Evolutionary conservation across 2,797 vertebrate genomes (phyloP), one percentile per base, ranked within the genome.

Genomic region (Capromys pilorides): DNA sequence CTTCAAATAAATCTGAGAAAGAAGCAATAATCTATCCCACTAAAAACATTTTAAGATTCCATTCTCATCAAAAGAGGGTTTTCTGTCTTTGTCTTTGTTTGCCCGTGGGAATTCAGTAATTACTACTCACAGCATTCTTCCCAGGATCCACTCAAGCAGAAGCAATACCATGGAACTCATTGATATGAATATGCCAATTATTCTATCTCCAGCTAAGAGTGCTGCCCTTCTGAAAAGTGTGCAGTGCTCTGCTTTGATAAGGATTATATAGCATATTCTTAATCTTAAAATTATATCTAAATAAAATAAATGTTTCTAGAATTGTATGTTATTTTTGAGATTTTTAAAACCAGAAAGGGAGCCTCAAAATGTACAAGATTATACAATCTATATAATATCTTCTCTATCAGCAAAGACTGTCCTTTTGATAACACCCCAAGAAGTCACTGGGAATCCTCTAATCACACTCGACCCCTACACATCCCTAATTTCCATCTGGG

Each of bases 341-440:
- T 85, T 91, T 78, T 87, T 93, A 86, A 91, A 91, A 89, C 2
- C 54, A 39, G 79, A 59, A 57, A 18, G 24, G 62, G 67, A 93
- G 84, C 71, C 36, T 90, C 51, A 71, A 67, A 85, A 61, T n/a
- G n/a, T 66, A 61, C 71, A 81, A 67, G 31, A 26, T 26, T 54
- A 13, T 59, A 36, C 1, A 10, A 49, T 14, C 22, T 21, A 2
- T 14, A 22, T 8, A 11, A n/a, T 21, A 1, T 4, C 12, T 3
- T 33, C 21, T 18, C 80, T 33, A 10, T 2, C 41, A 61, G 77
- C 62, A 9, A 0, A 6, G 2, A 33, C 33, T 12, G 9, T 57
- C 31, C 39, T 66, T 67, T 49, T 21, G 49, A 12, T 14, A 9
- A 73, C 7, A 6, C n/a, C 64, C 31, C 2, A 5, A 9, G 2